phyloP scores from a whole-genome alignment of 92 coral and sea anemone species.

The Zoanthus sociatus region DNA sequence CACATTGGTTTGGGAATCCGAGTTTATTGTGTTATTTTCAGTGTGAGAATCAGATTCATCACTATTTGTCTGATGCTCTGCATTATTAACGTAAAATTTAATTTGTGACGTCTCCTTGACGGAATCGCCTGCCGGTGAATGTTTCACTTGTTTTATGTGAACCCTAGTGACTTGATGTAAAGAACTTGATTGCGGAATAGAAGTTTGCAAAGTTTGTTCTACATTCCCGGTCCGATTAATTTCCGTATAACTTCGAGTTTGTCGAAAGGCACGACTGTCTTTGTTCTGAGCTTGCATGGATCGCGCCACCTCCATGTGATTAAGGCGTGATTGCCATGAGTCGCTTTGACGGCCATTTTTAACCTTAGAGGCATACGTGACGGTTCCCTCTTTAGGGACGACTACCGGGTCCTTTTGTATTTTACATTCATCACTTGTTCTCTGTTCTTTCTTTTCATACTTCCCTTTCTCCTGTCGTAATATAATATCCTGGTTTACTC shows the following conservation, averaged over 20 bases:
- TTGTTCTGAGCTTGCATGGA: constrained; percentile 33
- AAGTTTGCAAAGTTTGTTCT: background rate
- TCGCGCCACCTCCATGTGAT: constrained; percentile 35
- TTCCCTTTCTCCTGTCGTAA: background rate
- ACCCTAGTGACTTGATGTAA: constrained; percentile 33
- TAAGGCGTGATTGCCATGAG: constrained; percentile 32
- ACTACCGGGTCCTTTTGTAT: background rate
- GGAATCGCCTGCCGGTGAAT: constrained; percentile 24
- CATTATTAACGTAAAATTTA: constrained; percentile 28
- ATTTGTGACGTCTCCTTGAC: constrained; percentile 19
- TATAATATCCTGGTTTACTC: background rate
- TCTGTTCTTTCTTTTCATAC: background rate
- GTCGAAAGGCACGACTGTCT: constrained; percentile 37
- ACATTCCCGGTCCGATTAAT: constrained; percentile 7
- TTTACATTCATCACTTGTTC: background rate
- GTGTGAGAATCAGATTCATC: background rate
- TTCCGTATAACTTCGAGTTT: constrained; percentile 21
- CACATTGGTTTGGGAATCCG: background rate
- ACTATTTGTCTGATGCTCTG: background rate
- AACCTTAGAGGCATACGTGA: background rate
- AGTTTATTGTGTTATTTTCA: background rate
- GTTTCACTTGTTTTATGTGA: constrained; percentile 34
- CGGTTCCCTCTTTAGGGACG: background rate
- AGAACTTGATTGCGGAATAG: constrained; percentile 5
- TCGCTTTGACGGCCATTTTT: background rate